Base-by-base conservation (phyloP, 1,140 invertebrate species). In the Drosophila mauritiana region DNA sequence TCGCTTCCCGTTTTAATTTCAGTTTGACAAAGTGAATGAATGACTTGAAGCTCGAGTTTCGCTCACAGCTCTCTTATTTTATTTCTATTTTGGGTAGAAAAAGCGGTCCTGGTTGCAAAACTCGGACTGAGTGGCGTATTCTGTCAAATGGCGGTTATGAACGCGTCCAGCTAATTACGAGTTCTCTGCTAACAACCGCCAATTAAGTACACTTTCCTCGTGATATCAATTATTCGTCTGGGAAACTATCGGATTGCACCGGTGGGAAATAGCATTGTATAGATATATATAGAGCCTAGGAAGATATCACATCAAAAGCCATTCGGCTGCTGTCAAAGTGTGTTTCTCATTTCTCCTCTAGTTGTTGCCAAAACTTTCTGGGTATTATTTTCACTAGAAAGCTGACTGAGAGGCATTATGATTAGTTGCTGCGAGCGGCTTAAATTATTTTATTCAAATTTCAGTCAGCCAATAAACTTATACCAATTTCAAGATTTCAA, bases 11-110 rank as follows among this genome's bases (percentile, higher is more conserved):
- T 76, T 76, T 76, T 64, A 76, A 76, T 76, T 76, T 76, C 49
- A 64, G 54, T 72, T 59, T 73, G 74, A 78, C 76, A 78, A 78
- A 70, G 65, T 77, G 42, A 63, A 67, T 58, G 70, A 75, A 57
- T 55, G 45, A 43, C 64, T 68, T 27, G 56, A 49, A 69, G 64
- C 54, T 62, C 17, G 40, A 64, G 48, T 57, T 65, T 25, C 48
- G 51, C 20, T 46, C 20, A 13, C 12, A 46, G 43, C 22, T 43
- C 17, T 43, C 17, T 20, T 20, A 10, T 22, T 22, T 12, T 7
- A 6, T 46, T 46, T 46, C 7, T 8, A 31, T 46, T 25, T 3
- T 3, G 27, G n/a, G 8, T 10, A 22, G n/a, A 11, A 17, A 17
- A 17, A 8, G 25, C 8, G 25, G 3, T 11, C 2, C 25, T 8